These are phyloP conservation scores for Phenganax stokvisi DNA, from an alignment of 92 coral and sea anemone genomes.

Conservation along the genomic window DNA sequence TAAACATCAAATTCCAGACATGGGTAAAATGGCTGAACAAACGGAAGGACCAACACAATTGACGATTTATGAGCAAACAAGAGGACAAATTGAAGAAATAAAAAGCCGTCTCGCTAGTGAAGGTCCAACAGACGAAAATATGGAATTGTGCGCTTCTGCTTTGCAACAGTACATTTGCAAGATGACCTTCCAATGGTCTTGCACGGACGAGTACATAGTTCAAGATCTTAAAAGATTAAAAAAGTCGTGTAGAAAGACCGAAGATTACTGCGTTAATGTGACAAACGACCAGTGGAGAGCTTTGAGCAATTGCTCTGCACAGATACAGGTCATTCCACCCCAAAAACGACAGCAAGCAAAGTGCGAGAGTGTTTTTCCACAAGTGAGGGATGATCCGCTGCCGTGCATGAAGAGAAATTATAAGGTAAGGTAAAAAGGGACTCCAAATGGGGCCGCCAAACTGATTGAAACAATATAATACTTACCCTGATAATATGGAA, in stretches of 20 bases:
- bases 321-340: no score
- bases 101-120: no score
- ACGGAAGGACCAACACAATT: no score
- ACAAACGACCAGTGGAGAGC: neutral
- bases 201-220: neutral
- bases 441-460: neutral
- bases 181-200: neutral
- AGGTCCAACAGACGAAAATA: no score
- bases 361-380: conserved; percentile 1
- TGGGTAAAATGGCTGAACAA: no score
- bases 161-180: neutral
- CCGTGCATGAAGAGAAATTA: conserved; percentile 7
- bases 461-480: neutral
- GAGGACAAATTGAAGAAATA: no score
- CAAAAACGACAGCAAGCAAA: neutral
- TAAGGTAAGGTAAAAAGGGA: no score
- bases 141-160: no score
- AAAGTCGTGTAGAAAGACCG: neutral
- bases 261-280: neutral
- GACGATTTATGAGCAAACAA: no score
- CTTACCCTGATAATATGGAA: neutral
- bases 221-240: neutral
- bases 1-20: no score
- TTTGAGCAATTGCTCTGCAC: neutral
- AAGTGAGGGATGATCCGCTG: neutral